These are phyloP conservation scores for Osmerus eperlanus DNA, from an alignment of 2,113 vertebrate genomes.

Conservation along the genomic window DNA sequence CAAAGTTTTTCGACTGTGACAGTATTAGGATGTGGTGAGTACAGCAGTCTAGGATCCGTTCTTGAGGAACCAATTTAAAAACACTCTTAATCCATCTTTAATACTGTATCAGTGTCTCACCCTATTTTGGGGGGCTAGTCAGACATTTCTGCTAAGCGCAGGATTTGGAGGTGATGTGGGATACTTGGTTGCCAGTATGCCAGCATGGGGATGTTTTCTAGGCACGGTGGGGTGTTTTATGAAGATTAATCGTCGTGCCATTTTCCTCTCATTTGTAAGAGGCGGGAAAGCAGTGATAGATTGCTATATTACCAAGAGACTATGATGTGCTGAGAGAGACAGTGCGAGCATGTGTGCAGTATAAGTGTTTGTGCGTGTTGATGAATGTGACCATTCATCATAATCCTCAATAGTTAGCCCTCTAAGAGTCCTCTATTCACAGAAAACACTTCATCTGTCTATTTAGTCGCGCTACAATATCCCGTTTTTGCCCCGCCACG, in stretches of 20 bases:
- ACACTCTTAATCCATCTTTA: slow-evolving; percentile 43
- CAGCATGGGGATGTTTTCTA: slow-evolving; percentile 54
- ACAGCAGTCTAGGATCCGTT: slow-evolving; percentile 35
- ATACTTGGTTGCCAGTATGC: slow-evolving; percentile 30
- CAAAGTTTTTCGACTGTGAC: slow-evolving; percentile 35
- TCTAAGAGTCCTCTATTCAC: not conserved
- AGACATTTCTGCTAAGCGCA: not conserved
- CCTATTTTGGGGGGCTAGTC: slow-evolving; percentile 24
- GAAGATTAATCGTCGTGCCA: slow-evolving; percentile 69
- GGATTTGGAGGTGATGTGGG: slow-evolving; percentile 39
- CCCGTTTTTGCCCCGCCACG: too few species aligned
- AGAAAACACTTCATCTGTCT: too few species aligned
- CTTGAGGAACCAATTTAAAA: slow-evolving; percentile 49
- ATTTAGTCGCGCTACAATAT: too few species aligned
- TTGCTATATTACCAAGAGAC: slow-evolving; percentile 45
- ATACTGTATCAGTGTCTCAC: slow-evolving; percentile 41
- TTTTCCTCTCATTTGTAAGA: slow-evolving; percentile 67
- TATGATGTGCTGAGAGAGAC: slow-evolving; percentile 49
- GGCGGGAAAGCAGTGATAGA: slow-evolving; percentile 60
- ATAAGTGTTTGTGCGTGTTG: slow-evolving; percentile 32
- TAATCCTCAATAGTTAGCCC: slow-evolving; percentile 29
- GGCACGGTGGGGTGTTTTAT: slow-evolving; percentile 60
- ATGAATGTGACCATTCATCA: slow-evolving; percentile 54
- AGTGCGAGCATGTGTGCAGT: slow-evolving; percentile 44
- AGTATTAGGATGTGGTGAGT: slow-evolving; percentile 47